Evolutionary conservation across 2,113 vertebrate species (phyloP).

Genomic region (Puntigrus tetrazona): DNA sequence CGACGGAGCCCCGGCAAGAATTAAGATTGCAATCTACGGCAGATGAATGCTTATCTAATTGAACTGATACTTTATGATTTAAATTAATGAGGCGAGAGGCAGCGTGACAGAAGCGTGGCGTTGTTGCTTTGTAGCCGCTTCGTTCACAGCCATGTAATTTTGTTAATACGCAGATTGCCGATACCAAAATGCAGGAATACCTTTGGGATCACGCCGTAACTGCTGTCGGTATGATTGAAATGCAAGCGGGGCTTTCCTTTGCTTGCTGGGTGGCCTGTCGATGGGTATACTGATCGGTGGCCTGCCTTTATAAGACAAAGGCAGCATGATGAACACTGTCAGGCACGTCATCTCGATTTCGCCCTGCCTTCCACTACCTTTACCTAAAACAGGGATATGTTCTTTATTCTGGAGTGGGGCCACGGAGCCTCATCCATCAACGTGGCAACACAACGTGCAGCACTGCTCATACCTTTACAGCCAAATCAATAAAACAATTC

Average conservation of each 20-base stretch:
- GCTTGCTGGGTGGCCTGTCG: neutral
- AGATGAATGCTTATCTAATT: constrained; percentile 54
- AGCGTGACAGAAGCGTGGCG: constrained; percentile 35
- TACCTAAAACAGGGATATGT: neutral
- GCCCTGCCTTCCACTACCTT: neutral
- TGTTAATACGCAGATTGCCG: constrained; percentile 33
- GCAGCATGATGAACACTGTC: neutral
- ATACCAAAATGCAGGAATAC: neutral
- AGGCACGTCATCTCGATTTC: neutral
- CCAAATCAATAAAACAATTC: constrained; percentile 50
- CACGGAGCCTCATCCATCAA: constrained; percentile 39
- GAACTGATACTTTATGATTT: constrained; percentile 45
- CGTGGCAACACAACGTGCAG: constrained; percentile 26
- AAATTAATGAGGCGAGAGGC: constrained; percentile 52
- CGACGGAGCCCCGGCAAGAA: constrained; percentile 11
- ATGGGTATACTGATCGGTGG: neutral
- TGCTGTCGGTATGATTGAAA: neutral
- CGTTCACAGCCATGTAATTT: constrained; percentile 21
- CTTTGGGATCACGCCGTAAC: constrained; percentile 18
- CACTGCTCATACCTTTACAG: constrained; percentile 42
- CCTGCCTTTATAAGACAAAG: neutral
- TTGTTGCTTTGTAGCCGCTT: constrained; percentile 28
- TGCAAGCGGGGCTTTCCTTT: neutral
- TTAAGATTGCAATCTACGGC: constrained; percentile 38
- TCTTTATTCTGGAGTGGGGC: constrained; percentile 25